phyloP scores from a whole-genome alignment of 2,888 invertebrate species.

The Syrista parreyssii region DNA sequence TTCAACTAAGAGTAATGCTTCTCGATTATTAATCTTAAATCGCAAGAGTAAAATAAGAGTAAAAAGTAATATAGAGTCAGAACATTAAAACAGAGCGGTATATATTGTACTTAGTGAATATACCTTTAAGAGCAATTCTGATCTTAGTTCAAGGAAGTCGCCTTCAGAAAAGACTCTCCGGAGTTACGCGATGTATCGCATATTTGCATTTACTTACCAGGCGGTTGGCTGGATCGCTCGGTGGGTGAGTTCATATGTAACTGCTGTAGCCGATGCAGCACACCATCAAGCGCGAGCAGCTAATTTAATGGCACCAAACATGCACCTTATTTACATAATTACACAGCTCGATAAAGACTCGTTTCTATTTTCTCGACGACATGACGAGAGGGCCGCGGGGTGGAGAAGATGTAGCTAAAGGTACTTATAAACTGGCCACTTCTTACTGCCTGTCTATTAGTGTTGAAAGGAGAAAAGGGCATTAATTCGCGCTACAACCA shows the following conservation, averaged over 20 bases:
- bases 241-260: neutral
- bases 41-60: neutral
- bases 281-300: conserved; percentile 27
- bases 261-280: conserved; percentile 16
- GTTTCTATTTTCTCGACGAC: conserved; percentile 38
- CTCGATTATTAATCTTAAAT: neutral
- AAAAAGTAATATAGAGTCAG: neutral
- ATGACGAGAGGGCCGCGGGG: neutral
- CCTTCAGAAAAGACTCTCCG: neutral
- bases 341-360: conserved; percentile 45
- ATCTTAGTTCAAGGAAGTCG: no score
- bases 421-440: neutral
- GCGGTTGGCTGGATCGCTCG: neutral
- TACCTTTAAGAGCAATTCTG: no score
- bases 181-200: neutral
- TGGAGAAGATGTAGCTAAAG: neutral
- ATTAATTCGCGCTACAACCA: neutral
- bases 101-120: no score
- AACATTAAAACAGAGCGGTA: neutral
- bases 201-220: neutral
- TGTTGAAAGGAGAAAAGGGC: neutral
- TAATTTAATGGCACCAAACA: conserved; percentile 50
- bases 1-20: neutral
- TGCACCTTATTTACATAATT: conserved; percentile 50
- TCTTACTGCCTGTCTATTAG: neutral